These are phyloP conservation scores for Bombus breviceps DNA, from an alignment of 1,140 invertebrate genomes.

Conservation along the genomic window DNA sequence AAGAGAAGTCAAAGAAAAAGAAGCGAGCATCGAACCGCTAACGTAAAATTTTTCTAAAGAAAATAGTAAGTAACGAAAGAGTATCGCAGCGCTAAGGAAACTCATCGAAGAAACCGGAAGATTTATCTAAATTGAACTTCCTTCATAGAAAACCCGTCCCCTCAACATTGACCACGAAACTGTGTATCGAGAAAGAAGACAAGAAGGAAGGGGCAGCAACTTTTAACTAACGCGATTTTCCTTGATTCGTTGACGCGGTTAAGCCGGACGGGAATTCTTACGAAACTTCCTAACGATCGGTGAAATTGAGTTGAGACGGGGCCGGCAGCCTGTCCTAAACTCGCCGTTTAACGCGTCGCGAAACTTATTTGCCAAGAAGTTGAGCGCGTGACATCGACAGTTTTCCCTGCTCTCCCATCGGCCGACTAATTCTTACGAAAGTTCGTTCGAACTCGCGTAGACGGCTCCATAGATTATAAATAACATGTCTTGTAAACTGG, in stretches of 20 bases:
- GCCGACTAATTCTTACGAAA: conserved; percentile 10
- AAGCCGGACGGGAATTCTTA: conserved; percentile 26
- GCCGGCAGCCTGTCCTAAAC: background rate
- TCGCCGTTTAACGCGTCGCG: conserved; percentile 12
- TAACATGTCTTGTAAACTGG: background rate
- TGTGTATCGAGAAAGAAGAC: background rate
- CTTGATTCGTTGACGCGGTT: conserved; percentile 27
- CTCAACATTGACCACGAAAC: background rate
- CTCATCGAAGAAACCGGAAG: background rate
- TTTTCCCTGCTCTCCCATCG: background rate
- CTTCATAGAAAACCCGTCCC: background rate
- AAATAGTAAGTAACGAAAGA: background rate
- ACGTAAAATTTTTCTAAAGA: background rate
- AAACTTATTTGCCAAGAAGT: conserved; percentile 30
- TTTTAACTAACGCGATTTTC: conserved; percentile 32
- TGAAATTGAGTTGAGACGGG: conserved; percentile 21
- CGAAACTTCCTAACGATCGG: conserved; percentile 24
- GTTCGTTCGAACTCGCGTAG: background rate
- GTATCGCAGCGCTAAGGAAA: background rate
- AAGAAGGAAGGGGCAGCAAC: background rate
- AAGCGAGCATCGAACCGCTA: background rate
- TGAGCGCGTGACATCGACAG: conserved; percentile 1
- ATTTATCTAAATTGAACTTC: background rate
- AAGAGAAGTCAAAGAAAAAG: background rate
- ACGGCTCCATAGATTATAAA: background rate